Percentiles rank a stretch among this genome's conserved stretches.
Conservation (phyloP, 37 sponge, comb jelly and placozoan genomes). For the Tethya wilhelma region DNA sequence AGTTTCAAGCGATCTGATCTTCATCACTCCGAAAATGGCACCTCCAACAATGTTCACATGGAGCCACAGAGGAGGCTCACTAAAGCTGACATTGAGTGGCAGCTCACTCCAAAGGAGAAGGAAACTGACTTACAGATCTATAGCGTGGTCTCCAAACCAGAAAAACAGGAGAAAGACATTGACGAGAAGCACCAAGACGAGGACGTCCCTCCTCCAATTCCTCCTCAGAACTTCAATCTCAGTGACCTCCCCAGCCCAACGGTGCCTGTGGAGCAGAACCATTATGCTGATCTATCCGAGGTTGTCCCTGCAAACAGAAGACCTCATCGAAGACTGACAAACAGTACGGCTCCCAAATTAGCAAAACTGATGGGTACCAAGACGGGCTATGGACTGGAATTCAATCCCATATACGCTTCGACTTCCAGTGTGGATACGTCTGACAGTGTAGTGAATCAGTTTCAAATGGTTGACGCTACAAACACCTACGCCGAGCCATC, state of each 20-base stretch:
- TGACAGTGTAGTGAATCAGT: neutral
- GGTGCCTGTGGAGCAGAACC: too few species aligned
- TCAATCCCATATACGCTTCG: slow-evolving; percentile 25
- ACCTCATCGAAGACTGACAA: slow-evolving; percentile 10
- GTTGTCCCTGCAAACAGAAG: neutral
- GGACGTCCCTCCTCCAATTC: neutral
- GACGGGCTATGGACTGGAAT: neutral
- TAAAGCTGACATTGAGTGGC: slow-evolving; percentile 28
- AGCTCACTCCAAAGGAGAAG: neutral
- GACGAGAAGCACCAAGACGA: too few species aligned
- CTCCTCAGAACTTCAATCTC: neutral
- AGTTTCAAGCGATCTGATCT: neutral
- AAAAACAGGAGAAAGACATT: too few species aligned
- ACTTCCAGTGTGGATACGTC: neutral
- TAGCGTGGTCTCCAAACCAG: neutral
- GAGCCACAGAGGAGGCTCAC: slow-evolving; percentile 2
- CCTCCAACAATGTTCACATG: too few species aligned
- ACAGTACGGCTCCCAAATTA: slow-evolving; percentile 10
- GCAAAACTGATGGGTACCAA: neutral
- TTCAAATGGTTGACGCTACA: neutral
- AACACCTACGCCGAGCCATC: neutral
- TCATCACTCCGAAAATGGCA: too few species aligned
- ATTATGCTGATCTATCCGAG: neutral
- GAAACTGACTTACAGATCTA: neutral
- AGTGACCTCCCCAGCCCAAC: neutral